Evolutionary conservation across 2,797 vertebrate genomes (phyloP).

Genomic region (Esox masquinongy): DNA sequence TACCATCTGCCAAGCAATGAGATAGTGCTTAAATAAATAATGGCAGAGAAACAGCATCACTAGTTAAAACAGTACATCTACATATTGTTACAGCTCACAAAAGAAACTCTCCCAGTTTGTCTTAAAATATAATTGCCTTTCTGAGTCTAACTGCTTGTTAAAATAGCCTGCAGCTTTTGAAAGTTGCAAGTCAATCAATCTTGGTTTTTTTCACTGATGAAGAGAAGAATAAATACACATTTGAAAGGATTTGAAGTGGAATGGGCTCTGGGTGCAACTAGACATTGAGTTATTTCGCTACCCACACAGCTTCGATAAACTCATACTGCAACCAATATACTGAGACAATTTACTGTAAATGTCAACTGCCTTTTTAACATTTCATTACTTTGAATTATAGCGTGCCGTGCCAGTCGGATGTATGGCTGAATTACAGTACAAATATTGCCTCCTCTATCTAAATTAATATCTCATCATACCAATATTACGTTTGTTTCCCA

Average conservation of each 20-base stretch:
- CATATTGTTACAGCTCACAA: constrained; percentile 26
- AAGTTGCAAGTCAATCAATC: constrained; percentile 42
- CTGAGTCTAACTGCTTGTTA: constrained; percentile 26
- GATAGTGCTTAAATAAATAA: constrained; percentile 39
- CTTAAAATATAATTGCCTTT: constrained; percentile 29
- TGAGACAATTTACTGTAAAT: not conserved
- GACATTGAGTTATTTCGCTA: constrained; percentile 24
- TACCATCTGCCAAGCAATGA: constrained; percentile 36
- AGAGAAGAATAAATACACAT: constrained; percentile 13
- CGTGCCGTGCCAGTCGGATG: not conserved
- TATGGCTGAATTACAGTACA: not conserved
- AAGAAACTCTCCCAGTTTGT: constrained; percentile 30
- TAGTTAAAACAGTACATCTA: constrained; percentile 20
- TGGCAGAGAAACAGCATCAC: constrained; percentile 10
- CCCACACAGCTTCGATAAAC: constrained; percentile 19
- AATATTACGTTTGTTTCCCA: not conserved
- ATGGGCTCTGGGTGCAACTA: constrained; percentile 14
- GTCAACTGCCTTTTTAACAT: not conserved
- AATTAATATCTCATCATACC: not conserved
- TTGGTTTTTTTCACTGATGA: constrained; percentile 26
- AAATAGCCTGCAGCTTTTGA: constrained; percentile 8
- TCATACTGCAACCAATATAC: constrained; percentile 12
- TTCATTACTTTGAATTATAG: not conserved
- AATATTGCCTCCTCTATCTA: not conserved
- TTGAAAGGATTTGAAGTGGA: constrained; percentile 40